phyloP scores from a whole-genome alignment of 2,113 vertebrate species.

The Alosa alosa region DNA sequence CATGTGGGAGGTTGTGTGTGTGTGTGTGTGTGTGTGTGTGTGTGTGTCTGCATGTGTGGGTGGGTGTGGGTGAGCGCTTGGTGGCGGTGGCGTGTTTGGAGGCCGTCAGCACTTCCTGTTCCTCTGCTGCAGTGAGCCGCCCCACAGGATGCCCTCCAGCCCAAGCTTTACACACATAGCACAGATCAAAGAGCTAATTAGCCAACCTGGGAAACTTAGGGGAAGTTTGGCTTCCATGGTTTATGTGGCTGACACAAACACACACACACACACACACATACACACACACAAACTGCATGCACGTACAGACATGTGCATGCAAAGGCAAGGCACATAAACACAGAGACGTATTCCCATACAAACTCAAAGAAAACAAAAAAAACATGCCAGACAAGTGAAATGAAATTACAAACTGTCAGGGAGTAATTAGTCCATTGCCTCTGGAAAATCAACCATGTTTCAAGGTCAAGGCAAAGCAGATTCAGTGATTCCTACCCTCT shows the following conservation, averaged over 20 bases:
- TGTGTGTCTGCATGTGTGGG: background rate
- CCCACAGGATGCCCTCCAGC: slow-evolving; percentile 40
- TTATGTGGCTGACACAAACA: slow-evolving; percentile 58
- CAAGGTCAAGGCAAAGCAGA: background rate
- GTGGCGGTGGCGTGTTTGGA: slow-evolving; percentile 26
- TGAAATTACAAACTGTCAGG: background rate
- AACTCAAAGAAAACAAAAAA: background rate
- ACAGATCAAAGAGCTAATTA: slow-evolving; percentile 65
- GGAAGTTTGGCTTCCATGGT: slow-evolving; percentile 57
- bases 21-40: no score
- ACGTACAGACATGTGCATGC: background rate
- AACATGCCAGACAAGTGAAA: background rate
- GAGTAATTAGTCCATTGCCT: background rate
- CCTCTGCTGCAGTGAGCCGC: slow-evolving; percentile 19
- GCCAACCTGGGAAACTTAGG: slow-evolving; percentile 58
- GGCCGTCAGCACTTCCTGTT: slow-evolving; percentile 39
- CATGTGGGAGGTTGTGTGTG: slow-evolving; percentile 19
- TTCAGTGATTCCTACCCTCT: background rate
- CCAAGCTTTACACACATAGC: slow-evolving; percentile 40
- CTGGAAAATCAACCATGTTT: background rate
- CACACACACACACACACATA: slow-evolving; percentile 41
- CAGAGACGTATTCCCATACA: background rate
- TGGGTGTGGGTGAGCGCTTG: slow-evolving; percentile 25
- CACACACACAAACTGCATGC: background rate
- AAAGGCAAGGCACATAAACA: background rate